Evolutionary conservation across 1,140 invertebrate genomes (phyloP).

Genomic region (Popillia japonica): DNA sequence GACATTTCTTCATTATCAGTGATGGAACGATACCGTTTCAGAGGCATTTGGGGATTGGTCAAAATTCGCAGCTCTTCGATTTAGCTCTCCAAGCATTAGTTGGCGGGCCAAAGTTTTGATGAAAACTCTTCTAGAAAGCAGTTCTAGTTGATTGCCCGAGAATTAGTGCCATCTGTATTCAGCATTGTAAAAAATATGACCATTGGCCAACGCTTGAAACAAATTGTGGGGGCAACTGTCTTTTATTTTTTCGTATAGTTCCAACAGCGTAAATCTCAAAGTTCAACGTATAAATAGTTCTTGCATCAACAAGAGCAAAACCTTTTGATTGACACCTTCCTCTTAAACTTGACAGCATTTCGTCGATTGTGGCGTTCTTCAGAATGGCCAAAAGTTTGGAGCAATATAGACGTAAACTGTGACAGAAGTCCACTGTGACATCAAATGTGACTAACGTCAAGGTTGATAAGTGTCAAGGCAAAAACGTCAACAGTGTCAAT

Average conservation of each 20-base stretch:
- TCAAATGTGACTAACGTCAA: no score
- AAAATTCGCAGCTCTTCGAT: slow-evolving; percentile 40
- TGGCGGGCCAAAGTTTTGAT: slow-evolving; percentile 39
- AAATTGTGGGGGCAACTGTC: no score
- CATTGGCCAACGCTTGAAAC: slow-evolving; percentile 2
- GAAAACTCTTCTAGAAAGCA: slow-evolving; percentile 38
- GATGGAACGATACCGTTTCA: slow-evolving; percentile 39
- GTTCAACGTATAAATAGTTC: no score
- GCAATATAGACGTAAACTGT: no score
- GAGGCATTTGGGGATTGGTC: slow-evolving; percentile 33
- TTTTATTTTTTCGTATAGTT: slow-evolving; percentile 49
- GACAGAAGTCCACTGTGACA: no score
- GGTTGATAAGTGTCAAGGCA: no score
- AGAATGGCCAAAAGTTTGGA: no score
- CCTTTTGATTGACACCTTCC: slow-evolving; percentile 47
- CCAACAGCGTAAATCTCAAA: no score
- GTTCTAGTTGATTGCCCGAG: slow-evolving; percentile 39
- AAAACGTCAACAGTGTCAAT: no score
- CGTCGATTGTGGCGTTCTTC: no score
- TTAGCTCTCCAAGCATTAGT: slow-evolving; percentile 35
- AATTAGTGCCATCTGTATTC: slow-evolving; percentile 22
- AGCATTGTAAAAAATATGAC: slow-evolving; percentile 24
- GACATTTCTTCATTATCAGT: slow-evolving; percentile 31
- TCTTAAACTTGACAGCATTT: slow-evolving; percentile 56
- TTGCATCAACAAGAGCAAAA: no score